Evolutionary conservation across 1,140 invertebrate species (phyloP).

Genomic region (Holotrichia oblita): DNA sequence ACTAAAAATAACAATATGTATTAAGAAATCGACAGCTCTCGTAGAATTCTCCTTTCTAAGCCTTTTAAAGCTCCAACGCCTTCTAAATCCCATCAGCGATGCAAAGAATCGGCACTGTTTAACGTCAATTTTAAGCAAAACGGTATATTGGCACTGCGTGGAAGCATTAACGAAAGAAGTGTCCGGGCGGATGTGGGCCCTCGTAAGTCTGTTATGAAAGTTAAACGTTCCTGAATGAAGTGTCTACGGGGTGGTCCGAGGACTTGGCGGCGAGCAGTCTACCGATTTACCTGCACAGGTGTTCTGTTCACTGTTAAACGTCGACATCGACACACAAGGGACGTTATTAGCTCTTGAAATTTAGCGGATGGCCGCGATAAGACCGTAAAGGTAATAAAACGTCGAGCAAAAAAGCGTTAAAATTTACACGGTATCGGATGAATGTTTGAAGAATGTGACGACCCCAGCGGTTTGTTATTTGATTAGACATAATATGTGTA

Average conservation of each 20-base stretch:
- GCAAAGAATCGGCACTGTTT: constrained; percentile 7
- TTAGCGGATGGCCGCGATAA: constrained; percentile 29
- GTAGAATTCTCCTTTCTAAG: background rate
- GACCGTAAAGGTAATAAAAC: background rate
- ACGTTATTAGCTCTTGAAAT: constrained; percentile 35
- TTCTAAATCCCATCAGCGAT: background rate
- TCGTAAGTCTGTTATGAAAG: constrained; percentile 39
- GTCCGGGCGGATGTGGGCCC: constrained; percentile 29
- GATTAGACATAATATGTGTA: background rate
- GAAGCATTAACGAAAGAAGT: background rate
- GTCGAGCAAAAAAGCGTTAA: constrained; percentile 16
- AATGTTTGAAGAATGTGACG: background rate
- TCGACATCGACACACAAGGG: background rate
- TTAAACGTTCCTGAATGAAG: constrained; percentile 40
- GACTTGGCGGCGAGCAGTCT: constrained; percentile 37
- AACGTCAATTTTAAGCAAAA: constrained; percentile 13
- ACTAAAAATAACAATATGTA: background rate
- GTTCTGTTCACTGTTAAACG: background rate
- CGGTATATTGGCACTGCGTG: background rate
- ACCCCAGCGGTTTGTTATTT: background rate
- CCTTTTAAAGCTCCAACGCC: constrained; percentile 17
- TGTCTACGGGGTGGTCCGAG: constrained; percentile 33
- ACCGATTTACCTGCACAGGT: constrained; percentile 35
- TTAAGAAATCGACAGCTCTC: constrained; percentile 29
- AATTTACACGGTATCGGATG: constrained; percentile 10